Evolutionary conservation across 2,797 vertebrate genomes (phyloP), one percentile per base, ranked within the genome.

Genomic region (Muscicapa comitata): DNA sequence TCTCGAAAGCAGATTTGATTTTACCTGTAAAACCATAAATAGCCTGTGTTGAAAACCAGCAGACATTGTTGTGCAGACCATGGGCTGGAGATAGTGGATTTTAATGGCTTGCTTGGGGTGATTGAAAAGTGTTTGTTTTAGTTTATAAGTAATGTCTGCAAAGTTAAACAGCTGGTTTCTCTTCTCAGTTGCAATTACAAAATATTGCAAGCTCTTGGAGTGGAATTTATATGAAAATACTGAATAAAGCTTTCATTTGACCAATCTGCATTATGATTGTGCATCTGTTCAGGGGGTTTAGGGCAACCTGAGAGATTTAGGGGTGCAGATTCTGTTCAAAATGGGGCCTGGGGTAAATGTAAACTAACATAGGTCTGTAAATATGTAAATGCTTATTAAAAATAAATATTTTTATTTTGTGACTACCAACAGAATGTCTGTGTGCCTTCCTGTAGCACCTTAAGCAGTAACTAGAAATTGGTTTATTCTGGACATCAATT

Each of bases 221-320:
- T 83, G 85, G 73, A 93, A n/a, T 92, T 94, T 48, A 48, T 84
- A 45, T 59, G 40, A 63, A 86, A 94, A 76, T 45, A 71, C 6
- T 12, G 5, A 97, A 94, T 97, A 96, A 96, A 95, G 72, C 73
- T 90, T 93, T 90, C 21, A 38, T 72, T 66, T 82, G 62, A 92
- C 65, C 76, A 21, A 21, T 53, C 40, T 19, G 0, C 0, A 0
- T n/a, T 70, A 24, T 26, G 0, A 3, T 17, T 1, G 17, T 70
- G 71, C 35, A 3, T 90, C 58, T 90, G 0, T 54, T 90, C 11
- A 11, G 38, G 31, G 78, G n/a, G 2, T 40, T 82, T 51, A 43
- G 38, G 45, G 33, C 26, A 67, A 48, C 37, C 48, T 18, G 18
- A 19, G 62, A 62, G 28, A 57, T 40, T 17, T 31, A 20, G 3